These are phyloP conservation scores for Ptilorrhoa leucosticta DNA, from an alignment of 2,113 vertebrate genomes.

Conservation along the genomic window DNA sequence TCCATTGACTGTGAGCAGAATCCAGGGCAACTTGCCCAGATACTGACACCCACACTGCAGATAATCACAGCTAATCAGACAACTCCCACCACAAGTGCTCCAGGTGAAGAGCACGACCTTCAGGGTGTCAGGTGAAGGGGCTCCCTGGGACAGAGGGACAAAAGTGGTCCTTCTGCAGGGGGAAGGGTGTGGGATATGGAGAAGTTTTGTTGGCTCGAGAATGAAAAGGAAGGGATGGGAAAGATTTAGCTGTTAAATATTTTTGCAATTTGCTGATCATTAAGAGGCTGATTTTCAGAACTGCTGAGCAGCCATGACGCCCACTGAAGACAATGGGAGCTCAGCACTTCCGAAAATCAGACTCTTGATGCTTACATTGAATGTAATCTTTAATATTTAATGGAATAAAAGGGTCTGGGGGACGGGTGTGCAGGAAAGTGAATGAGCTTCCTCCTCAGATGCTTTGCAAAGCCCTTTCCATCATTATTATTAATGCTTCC, in stretches of 20 bases:
- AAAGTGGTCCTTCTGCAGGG: neutral
- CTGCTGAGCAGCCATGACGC: slow-evolving; percentile 1
- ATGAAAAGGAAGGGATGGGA: neutral
- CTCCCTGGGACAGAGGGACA: neutral
- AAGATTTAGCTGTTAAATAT: neutral
- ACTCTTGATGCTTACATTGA: neutral
- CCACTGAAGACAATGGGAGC: slow-evolving; percentile 35
- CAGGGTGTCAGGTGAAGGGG: neutral
- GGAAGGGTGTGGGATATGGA: neutral
- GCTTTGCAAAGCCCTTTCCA: neutral
- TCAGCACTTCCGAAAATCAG: slow-evolving; percentile 16
- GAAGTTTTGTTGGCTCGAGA: neutral
- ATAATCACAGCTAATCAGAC: neutral
- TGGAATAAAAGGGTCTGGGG: neutral
- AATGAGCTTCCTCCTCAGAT: slow-evolving; percentile 34
- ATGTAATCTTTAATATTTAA: slow-evolving; percentile 23
- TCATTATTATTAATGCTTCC: neutral
- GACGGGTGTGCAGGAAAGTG: neutral
- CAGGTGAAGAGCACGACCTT: neutral
- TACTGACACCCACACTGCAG: neutral
- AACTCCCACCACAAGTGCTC: neutral
- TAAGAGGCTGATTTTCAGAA: slow-evolving; percentile 19
- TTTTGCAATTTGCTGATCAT: neutral
- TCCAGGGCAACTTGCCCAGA: neutral
- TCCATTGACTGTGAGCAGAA: neutral